phyloP scores from a whole-genome alignment of 2,113 vertebrate genomes.

The Scomber colias region DNA sequence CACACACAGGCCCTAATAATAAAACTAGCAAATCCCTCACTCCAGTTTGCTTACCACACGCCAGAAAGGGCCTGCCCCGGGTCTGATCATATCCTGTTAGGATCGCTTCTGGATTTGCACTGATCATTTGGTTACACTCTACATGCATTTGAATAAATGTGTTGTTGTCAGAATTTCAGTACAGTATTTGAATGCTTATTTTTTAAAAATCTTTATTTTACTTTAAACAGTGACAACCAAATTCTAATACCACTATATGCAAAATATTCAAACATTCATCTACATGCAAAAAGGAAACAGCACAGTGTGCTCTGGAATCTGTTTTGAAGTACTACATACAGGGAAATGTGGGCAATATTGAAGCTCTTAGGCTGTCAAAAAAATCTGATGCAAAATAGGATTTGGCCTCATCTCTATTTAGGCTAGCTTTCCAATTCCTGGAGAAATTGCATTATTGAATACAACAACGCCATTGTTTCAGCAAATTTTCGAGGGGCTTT shows the following conservation, averaged over 20 bases:
- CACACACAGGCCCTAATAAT: constrained; percentile 66
- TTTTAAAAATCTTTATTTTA: neutral
- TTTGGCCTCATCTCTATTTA: constrained; percentile 64
- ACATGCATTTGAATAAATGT: constrained; percentile 21
- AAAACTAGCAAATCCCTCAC: constrained; percentile 68
- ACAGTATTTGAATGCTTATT: constrained; percentile 1
- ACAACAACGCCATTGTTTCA: constrained; percentile 69
- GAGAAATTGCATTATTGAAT: constrained; percentile 66
- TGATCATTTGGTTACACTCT: constrained; percentile 37
- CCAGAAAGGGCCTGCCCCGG: constrained; percentile 41
- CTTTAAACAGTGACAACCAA: constrained; percentile 12
- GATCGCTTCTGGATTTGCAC: constrained; percentile 56
- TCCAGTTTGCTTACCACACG: constrained; percentile 41
- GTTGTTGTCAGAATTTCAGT: constrained; percentile 1
- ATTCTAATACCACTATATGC: constrained; percentile 8
- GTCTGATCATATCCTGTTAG: constrained; percentile 49
- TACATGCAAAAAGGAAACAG: constrained; percentile 13
- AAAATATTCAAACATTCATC: constrained; percentile 20
- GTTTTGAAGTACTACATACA: constrained; percentile 15
- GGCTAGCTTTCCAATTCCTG: constrained; percentile 51
- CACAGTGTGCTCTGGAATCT: neutral
- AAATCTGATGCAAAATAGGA: constrained; percentile 51
- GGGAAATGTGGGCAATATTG: constrained; percentile 24
- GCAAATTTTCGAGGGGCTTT: constrained; percentile 53
- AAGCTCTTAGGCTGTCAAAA: constrained; percentile 20